Conservation (phyloP, 2,888 invertebrate genomes). For the Diaperis boleti region DNA sequence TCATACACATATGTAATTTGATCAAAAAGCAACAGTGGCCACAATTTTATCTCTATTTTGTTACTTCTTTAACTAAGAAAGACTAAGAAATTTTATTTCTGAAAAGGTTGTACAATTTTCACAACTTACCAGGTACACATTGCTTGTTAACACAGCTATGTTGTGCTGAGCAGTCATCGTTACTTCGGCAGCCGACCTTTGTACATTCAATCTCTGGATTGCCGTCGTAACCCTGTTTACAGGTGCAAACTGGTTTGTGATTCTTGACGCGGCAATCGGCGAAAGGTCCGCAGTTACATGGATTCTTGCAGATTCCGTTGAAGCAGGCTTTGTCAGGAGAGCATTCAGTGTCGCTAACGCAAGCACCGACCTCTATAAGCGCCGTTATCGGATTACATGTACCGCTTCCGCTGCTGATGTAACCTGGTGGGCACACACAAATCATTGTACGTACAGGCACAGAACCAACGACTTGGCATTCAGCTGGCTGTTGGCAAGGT, state of each 20-base stretch:
- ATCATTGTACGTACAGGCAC: constrained; percentile 89
- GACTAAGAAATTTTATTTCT: no score
- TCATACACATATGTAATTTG: not conserved
- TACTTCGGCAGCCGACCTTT: constrained; percentile 78
- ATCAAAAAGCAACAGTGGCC: no score
- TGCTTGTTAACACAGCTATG: constrained; percentile 87
- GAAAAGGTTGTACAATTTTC: no score
- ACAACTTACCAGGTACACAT: constrained; percentile 76
- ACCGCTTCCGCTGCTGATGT: constrained; percentile 85
- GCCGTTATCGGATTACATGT: constrained; percentile 81
- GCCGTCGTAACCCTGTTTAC: constrained; percentile 85
- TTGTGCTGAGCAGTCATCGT: constrained; percentile 84
- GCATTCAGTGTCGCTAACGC: constrained; percentile 84
- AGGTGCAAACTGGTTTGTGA: constrained; percentile 90
- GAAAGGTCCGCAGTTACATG: constrained; percentile 87
- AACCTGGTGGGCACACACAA: constrained; percentile 90
- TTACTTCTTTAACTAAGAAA: no score
- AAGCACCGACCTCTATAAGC: constrained; percentile 72
- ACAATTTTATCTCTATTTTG: no score
- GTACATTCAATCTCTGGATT: constrained; percentile 87
- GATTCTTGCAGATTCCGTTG: constrained; percentile 83
- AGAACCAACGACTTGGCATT: constrained; percentile 85
- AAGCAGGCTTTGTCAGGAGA: constrained; percentile 82
- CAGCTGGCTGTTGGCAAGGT: constrained; percentile 84
- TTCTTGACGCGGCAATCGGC: constrained; percentile 86